Conservation (phyloP, 2,113 vertebrate genomes). For the Osmerus mordax region DNA sequence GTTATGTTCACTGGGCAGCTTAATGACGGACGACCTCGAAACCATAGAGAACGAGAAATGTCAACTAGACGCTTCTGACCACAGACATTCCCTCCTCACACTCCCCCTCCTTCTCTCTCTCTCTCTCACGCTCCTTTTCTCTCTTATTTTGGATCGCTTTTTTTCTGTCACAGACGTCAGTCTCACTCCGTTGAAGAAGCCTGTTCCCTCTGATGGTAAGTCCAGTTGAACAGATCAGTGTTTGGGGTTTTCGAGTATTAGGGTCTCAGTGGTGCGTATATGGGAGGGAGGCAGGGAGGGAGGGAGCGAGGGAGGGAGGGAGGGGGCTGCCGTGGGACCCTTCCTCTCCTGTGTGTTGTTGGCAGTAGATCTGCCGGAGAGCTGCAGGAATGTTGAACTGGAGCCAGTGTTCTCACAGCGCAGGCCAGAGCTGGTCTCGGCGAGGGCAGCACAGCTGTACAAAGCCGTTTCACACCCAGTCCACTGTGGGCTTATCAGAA, state of each 20-base stretch:
- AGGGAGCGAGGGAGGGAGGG: conserved; percentile 14
- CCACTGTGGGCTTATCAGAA: conserved; percentile 16
- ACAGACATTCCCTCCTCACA: no score
- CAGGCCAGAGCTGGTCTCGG: conserved; percentile 55
- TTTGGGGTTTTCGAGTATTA: neutral
- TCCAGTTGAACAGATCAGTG: neutral
- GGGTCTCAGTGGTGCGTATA: conserved; percentile 20
- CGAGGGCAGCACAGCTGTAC: conserved; percentile 52
- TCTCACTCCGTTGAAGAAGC: conserved; percentile 33
- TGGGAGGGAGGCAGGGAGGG: neutral
- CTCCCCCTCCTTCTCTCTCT: no score
- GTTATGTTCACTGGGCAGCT: no score
- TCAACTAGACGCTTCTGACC: no score
- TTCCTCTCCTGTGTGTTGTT: conserved; percentile 46
- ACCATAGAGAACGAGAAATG: neutral
- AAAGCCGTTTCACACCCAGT: conserved; percentile 54
- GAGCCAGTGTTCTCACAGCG: conserved; percentile 61
- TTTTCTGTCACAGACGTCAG: conserved; percentile 6
- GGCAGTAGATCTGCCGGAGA: conserved; percentile 49
- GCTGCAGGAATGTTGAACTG: conserved; percentile 61
- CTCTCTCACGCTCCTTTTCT: neutral
- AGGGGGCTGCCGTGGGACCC: conserved; percentile 37
- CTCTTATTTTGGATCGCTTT: neutral
- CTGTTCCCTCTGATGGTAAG: conserved; percentile 27
- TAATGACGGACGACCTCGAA: neutral